A percentile compares a stretch with the other conserved stretches of the same genome.
Conservation (phyloP, 2,888 invertebrate species). For the Drosophila anomalipes region DNA sequence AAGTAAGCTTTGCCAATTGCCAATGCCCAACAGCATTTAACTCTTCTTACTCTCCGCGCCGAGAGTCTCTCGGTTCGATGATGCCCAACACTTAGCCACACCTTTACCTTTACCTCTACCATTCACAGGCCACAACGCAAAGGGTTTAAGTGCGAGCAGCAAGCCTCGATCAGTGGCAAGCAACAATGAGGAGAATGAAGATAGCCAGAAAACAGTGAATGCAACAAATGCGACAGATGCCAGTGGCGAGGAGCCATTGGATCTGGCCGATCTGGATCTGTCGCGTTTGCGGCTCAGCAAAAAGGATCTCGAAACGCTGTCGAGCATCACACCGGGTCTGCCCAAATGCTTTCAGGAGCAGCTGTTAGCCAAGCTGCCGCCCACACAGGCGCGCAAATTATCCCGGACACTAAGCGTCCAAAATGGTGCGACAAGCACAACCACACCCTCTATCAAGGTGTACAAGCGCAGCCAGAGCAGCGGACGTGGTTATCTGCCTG, state of each 20-base stretch:
- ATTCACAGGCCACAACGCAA: constrained; percentile 58
- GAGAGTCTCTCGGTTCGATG: constrained; percentile 4
- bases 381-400: constrained; percentile 89
- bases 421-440: constrained; percentile 60
- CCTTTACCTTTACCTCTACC: constrained; percentile 16
- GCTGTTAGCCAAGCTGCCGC: constrained; percentile 89
- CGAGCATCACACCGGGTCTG: constrained; percentile 90
- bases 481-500: constrained; percentile 81
- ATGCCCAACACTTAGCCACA: not conserved
- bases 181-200: constrained; percentile 43
- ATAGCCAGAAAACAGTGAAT: not conserved
- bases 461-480: constrained; percentile 86
- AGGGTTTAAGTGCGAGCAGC: constrained; percentile 26
- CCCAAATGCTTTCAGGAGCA: constrained; percentile 90
- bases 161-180: constrained; percentile 41
- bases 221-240: not conserved
- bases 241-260: constrained; percentile 83
- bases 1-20: constrained; percentile 47
- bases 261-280: constrained; percentile 89
- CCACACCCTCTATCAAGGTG: constrained; percentile 57
- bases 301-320: constrained; percentile 89
- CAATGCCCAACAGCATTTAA: constrained; percentile 25
- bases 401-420: constrained; percentile 88
- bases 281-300: constrained; percentile 89
- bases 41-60: not conserved